Conservation (phyloP, 2,113 vertebrate genomes). For the Balaeniceps rex region DNA sequence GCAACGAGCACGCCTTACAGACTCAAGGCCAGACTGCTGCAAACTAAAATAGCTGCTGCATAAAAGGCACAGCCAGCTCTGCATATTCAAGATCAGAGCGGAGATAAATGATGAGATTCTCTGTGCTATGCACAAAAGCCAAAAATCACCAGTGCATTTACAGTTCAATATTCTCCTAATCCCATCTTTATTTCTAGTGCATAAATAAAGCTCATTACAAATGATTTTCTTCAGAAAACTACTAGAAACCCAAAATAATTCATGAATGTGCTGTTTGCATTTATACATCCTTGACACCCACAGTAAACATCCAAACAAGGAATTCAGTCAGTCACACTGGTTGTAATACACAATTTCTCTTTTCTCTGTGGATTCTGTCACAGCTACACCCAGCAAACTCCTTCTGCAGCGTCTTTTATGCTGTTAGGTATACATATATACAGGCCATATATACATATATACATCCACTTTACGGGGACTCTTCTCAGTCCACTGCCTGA, state of each 20-base stretch:
- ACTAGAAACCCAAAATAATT: conserved; percentile 53
- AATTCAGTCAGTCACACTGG: conserved; percentile 32
- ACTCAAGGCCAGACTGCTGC: conserved; percentile 16
- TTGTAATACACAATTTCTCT: conserved; percentile 17
- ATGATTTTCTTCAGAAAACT: conserved; percentile 62
- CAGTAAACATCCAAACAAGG: conserved; percentile 62
- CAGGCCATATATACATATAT: too few relatives aligned
- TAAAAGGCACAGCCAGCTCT: conserved; percentile 51
- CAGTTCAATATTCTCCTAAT: conserved; percentile 67
- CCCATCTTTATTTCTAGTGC: conserved; percentile 53
- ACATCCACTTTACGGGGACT: not conserved
- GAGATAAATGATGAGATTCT: conserved; percentile 58
- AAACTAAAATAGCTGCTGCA: conserved; percentile 37
- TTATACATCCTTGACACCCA: conserved; percentile 53
- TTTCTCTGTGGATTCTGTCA: not conserved
- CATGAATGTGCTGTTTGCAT: conserved; percentile 53
- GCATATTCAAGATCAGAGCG: conserved; percentile 52
- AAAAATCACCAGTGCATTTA: conserved; percentile 54
- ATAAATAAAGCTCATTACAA: conserved; percentile 63
- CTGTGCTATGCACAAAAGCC: conserved; percentile 32
- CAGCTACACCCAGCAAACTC: not conserved
- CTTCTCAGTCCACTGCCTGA: not conserved
- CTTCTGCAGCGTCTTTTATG: not conserved
- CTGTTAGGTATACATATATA: not conserved
- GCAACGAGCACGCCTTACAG: not conserved